Base-by-base conservation (phyloP, 2,888 invertebrate genomes). In the Tachina fera region DNA sequence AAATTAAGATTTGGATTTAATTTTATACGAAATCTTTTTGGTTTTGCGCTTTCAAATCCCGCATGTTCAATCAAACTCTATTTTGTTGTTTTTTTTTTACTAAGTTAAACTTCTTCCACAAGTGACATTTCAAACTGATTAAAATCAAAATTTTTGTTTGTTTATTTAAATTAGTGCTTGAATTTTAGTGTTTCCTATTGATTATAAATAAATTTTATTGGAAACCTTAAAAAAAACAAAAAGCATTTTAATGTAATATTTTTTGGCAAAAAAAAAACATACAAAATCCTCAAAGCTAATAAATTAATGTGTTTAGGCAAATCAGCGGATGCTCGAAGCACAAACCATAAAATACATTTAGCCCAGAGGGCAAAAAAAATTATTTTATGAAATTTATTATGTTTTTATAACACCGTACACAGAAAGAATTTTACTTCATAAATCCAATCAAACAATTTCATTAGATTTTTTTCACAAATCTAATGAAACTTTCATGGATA, bases 101-200 rank as follows among this genome's bases (percentile, higher is more conserved):
- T 56, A 53, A 56, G 43, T 53, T 19, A 70, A 58, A 84, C 76
- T 72, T 67, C 76, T 72, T 67, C 71, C 22, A 56, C 84, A 84
- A 84, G 84, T 84, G 84, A 80, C 84, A 84, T 84, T 84, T 84
- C 53, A 63, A 75, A 67, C 51, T 65, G 45, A 71, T 67, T 71
- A 61, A 74, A 53, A 45, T 47, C 43, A 58, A 43, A 43, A 22
- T 13, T 31, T 45, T 61, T 70, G 68, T 43, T 65, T 16, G 68
- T 61, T 65, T 61, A 41, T 63, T 63, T 74, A 51, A 65, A 65
- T 65, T 65, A 49, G 31, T 31, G 6, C 31, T 31, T 31, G 31
- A 6, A 49, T 31, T 65, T 14, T 31, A 31, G n/a, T 31, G 10
- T 10, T 65, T 65, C 22, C 45, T 47, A 65, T 31, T 74, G 61